Conservation (phyloP, 2,113 vertebrate species). For the Sciurus niger region DNA sequence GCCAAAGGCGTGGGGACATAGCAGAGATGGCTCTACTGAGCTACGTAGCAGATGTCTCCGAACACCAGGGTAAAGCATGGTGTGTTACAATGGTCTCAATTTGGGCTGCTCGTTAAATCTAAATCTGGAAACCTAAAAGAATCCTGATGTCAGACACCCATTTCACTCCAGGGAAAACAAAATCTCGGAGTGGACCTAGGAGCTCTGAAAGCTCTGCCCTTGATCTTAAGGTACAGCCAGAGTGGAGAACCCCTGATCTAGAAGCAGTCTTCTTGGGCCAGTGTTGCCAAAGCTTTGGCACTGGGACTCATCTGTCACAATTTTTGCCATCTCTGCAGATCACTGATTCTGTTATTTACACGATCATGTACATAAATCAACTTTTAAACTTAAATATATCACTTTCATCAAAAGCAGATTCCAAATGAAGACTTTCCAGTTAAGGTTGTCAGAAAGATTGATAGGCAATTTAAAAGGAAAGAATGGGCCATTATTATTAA, state of each 20-base stretch:
- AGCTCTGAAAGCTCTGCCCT: not conserved
- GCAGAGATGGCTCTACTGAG: not conserved
- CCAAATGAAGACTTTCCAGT: not conserved
- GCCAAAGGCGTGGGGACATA: not conserved
- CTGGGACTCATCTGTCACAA: accelerated
- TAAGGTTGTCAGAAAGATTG: not conserved
- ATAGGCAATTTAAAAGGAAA: not conserved
- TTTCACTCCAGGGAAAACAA: not conserved
- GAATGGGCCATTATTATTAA: not conserved
- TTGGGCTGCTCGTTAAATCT: not conserved
- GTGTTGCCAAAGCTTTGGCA: not conserved
- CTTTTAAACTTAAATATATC: not conserved
- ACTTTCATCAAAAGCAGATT: not conserved
- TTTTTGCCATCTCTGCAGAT: not conserved
- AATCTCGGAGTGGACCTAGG: not conserved
- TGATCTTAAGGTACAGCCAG: not conserved
- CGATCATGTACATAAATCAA: not conserved
- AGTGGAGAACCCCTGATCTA: not conserved
- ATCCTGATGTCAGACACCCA: too few relatives aligned
- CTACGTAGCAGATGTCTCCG: accelerated
- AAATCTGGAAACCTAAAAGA: not conserved
- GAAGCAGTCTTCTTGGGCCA: not conserved
- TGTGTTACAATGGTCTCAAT: not conserved
- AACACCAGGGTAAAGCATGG: not conserved
- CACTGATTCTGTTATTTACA: not conserved